Base-by-base conservation (phyloP, 1,140 invertebrate genomes). In the Carposina sasakii region DNA sequence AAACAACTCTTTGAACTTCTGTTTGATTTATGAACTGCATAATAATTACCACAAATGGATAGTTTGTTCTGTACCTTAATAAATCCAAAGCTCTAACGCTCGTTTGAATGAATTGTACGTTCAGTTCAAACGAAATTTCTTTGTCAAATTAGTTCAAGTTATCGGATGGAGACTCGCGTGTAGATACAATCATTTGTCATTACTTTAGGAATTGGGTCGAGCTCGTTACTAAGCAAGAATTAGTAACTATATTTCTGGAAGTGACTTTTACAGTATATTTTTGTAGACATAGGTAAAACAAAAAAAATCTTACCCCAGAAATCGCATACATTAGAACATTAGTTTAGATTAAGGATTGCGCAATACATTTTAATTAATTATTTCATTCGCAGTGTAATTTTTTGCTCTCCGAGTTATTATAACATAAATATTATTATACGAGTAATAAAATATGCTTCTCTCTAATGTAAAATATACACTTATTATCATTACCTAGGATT, bases 61-160 rank as follows among this genome's bases (percentile, higher is more conserved):
- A 49, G 44, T 57, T 42, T 54, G 53, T 51, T 52, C 47, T 62
- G 59, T n/a, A 61, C 63, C 54, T 20, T 51, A 51, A 59, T 44
- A 57, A 62, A 59, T 60, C 53, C 49, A 52, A 54, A 62, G 59
- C 37, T 60, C 33, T 54, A 59, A 57, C 53, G 53, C 46, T 66
- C 52, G 44, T 56, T 33, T 31, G 23, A 55, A n/a, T n/a, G 42
- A 51, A 51, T 51, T 42, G 50, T 34, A 44, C 31, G 39, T 37
- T 42, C 44, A 34, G 28, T 58, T 54, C 36, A 49, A 48, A 59
- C 26, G 40, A 48, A 57, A 57, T n/a, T n/a, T n/a, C 63, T 64
- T 61, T 51, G 62, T 65, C 57, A 67, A 67, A 67, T 67, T 67
- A 62, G 58, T 61, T 47, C 50, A 46, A 40, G 48, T 49, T 66